phyloP scores from a whole-genome alignment of 2,888 invertebrate genomes.

The Melieria picta region DNA sequence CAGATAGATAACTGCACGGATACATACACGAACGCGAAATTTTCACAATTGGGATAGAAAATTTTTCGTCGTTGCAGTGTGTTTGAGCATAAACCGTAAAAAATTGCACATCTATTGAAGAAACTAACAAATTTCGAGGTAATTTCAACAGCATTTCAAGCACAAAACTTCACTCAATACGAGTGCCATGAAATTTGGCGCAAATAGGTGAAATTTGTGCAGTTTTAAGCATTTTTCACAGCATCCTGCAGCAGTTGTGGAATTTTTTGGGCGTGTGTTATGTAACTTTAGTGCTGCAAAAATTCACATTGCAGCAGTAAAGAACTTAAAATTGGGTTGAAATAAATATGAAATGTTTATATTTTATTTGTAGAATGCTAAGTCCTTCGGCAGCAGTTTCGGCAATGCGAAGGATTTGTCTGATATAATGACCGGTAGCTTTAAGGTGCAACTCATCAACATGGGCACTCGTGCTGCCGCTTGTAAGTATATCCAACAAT shows the following conservation, averaged over 20 bases:
- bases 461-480: conserved; percentile 95
- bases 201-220: neutral
- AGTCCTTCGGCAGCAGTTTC: conserved; percentile 62
- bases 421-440: conserved; percentile 74
- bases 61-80: conserved; percentile 54
- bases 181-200: too few species aligned
- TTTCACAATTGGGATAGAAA: conserved; percentile 37
- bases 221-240: neutral
- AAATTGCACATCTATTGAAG: conserved; percentile 65
- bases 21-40: conserved; percentile 38
- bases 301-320: neutral
- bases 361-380: conserved; percentile 54
- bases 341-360: neutral
- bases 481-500: conserved; percentile 74
- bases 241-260: conserved; percentile 18
- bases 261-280: conserved; percentile 19
- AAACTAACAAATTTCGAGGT: conserved; percentile 64
- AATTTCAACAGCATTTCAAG: conserved; percentile 32
- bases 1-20: conserved; percentile 35
- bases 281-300: conserved; percentile 22
- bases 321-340: neutral
- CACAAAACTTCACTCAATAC: too few species aligned
- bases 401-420: conserved; percentile 63
- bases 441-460: conserved; percentile 77
- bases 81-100: conserved; percentile 56